A percentile compares a stretch with the other conserved stretches of the same genome.
These are phyloP conservation scores for Drosophila hamatofila DNA, from an alignment of 2,888 invertebrate genomes.

Conservation along the genomic window DNA sequence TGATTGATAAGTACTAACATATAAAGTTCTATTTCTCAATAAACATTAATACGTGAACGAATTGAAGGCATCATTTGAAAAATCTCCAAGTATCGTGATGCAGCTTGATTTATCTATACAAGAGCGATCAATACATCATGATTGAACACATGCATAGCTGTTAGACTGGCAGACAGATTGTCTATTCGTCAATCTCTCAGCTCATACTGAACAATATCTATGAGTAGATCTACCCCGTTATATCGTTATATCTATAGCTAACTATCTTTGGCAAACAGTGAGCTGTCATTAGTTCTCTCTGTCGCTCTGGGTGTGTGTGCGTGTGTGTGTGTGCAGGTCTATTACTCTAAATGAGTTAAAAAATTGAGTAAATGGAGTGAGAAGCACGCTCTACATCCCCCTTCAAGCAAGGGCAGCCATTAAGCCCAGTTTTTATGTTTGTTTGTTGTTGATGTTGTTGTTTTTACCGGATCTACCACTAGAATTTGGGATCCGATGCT, in stretches of 20 bases:
- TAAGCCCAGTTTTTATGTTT: slow-evolving; percentile 15
- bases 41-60: too few species aligned
- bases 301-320: not conserved
- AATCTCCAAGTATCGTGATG: too few species aligned
- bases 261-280: slow-evolving; percentile 40
- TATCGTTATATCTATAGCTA: not conserved
- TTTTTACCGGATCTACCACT: slow-evolving; percentile 34
- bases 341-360: slow-evolving; percentile 71
- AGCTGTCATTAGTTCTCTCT: slow-evolving; percentile 58
- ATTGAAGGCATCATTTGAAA: not conserved
- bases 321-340: slow-evolving; percentile 21
- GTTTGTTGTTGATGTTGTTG: not conserved
- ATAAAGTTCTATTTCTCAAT: not conserved
- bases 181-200: not conserved
- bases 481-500: slow-evolving; percentile 24
- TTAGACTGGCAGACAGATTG: not conserved
- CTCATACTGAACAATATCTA: not conserved
- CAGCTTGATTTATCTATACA: too few species aligned
- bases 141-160: not conserved
- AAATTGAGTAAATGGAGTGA: slow-evolving; percentile 75
- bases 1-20: not conserved
- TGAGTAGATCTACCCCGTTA: not conserved
- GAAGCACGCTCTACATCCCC: slow-evolving; percentile 18
- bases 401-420: slow-evolving; percentile 49
- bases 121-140: too few species aligned